These are phyloP conservation scores for Ifrita kowaldi DNA, from an alignment of 2,113 vertebrate genomes.

Conservation along the genomic window DNA sequence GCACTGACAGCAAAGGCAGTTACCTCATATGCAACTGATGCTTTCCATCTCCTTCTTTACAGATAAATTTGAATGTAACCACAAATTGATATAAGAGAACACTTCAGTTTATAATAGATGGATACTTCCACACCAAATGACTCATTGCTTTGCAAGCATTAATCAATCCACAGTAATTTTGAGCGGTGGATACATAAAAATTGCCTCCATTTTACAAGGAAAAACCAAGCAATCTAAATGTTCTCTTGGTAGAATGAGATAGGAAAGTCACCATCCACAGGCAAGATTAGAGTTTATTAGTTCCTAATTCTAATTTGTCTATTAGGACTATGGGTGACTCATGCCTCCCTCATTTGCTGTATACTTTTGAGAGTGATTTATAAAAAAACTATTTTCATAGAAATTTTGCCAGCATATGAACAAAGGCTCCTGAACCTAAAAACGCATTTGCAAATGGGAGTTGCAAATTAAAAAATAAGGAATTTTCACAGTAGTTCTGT, in stretches of 20 bases:
- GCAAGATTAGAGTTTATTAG: neutral
- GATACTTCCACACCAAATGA: neutral
- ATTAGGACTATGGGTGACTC: neutral
- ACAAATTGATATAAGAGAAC: neutral
- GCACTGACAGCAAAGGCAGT: neutral
- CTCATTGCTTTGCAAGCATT: conserved; percentile 26
- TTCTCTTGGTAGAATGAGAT: neutral
- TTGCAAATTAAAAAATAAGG: neutral
- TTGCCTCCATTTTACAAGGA: neutral
- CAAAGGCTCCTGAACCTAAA: conserved; percentile 4
- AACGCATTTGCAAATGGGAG: conserved; percentile 19
- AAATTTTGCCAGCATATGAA: neutral
- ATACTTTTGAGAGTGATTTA: neutral
- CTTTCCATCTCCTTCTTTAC: neutral
- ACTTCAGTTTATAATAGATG: conserved; percentile 6
- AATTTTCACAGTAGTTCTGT: conserved; percentile 1
- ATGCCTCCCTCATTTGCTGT: neutral
- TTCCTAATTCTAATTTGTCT: neutral
- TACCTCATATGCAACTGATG: neutral
- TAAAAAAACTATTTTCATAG: neutral
- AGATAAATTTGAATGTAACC: conserved; percentile 15
- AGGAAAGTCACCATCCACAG: neutral
- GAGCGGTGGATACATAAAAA: neutral
- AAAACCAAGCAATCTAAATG: neutral
- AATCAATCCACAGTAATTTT: conserved; percentile 24